These are phyloP conservation scores for Hestina assimilis DNA, from an alignment of 1,140 invertebrate species.

Conservation along the genomic window DNA sequence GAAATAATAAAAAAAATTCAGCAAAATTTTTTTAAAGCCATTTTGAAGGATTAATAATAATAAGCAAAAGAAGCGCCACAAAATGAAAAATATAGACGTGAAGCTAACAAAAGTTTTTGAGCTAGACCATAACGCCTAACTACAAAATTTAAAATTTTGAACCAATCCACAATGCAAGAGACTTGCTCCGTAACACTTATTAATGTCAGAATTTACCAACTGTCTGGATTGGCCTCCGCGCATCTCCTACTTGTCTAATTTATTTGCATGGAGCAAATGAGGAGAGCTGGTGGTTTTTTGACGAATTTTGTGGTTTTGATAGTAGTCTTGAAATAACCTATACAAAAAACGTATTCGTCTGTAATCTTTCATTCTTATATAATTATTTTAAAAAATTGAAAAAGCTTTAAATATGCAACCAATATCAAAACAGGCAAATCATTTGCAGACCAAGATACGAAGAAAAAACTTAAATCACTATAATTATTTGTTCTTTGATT, in stretches of 20 bases:
- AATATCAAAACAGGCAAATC: neutral
- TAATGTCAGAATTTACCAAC: slow-evolving; percentile 46
- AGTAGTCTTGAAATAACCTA: slow-evolving; percentile 72
- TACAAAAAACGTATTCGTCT: slow-evolving; percentile 43
- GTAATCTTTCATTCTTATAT: slow-evolving; percentile 28
- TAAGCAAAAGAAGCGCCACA: slow-evolving; percentile 15
- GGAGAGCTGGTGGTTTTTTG: slow-evolving; percentile 67
- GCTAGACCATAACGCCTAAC: slow-evolving; percentile 42
- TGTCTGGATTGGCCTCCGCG: slow-evolving; percentile 41
- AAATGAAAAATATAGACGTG: slow-evolving; percentile 8
- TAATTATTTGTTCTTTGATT: no score
- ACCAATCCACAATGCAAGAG: slow-evolving; percentile 40
- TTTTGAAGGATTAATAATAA: neutral
- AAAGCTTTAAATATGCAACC: slow-evolving; percentile 7
- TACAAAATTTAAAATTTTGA: slow-evolving; percentile 38
- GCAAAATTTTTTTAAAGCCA: no score
- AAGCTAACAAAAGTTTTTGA: slow-evolving; percentile 30
- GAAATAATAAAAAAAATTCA: no score
- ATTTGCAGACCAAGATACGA: slow-evolving; percentile 1
- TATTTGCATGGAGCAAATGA: slow-evolving; percentile 73
- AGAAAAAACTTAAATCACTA: neutral
- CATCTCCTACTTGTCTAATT: slow-evolving; percentile 68
- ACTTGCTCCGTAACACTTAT: slow-evolving; percentile 30
- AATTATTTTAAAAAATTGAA: slow-evolving; percentile 13
- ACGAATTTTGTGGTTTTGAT: slow-evolving; percentile 66